Conservation (phyloP, 2,113 vertebrate genomes). For the Petaurus breviceps region DNA sequence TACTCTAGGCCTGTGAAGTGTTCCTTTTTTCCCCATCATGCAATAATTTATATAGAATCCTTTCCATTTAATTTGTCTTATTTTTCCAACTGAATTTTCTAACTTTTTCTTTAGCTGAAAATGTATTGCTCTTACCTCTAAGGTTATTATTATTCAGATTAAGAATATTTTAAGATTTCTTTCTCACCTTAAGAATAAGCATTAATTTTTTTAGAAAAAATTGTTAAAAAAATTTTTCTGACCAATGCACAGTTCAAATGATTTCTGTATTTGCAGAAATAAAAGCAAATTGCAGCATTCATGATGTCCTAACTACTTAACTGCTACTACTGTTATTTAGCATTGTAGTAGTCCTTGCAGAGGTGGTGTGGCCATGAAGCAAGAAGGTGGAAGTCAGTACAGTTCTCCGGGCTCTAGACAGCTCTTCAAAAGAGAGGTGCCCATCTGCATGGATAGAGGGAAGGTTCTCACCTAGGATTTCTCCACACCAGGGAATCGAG, state of each 20-base stretch:
- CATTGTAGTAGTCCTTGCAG: not conserved
- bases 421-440: too few species aligned
- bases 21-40: not conserved
- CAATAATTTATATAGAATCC: not conserved
- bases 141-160: not conserved
- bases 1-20: not conserved
- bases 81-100: not conserved
- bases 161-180: constrained; percentile 20
- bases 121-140: not conserved
- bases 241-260: not conserved
- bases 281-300: constrained; percentile 17
- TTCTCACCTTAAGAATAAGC: not conserved
- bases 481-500: too few species aligned
- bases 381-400: not conserved
- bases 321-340: not conserved
- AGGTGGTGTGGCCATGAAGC: not conserved
- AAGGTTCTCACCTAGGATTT: too few species aligned
- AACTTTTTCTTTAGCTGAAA: not conserved
- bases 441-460: too few species aligned
- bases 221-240: not conserved
- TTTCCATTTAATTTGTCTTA: not conserved
- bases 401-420: too few species aligned
- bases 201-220: constrained; percentile 23
- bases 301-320: not conserved
- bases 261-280: constrained; percentile 7